Conservation (phyloP, 1,140 invertebrate species). For the Drosophila virilis region DNA sequence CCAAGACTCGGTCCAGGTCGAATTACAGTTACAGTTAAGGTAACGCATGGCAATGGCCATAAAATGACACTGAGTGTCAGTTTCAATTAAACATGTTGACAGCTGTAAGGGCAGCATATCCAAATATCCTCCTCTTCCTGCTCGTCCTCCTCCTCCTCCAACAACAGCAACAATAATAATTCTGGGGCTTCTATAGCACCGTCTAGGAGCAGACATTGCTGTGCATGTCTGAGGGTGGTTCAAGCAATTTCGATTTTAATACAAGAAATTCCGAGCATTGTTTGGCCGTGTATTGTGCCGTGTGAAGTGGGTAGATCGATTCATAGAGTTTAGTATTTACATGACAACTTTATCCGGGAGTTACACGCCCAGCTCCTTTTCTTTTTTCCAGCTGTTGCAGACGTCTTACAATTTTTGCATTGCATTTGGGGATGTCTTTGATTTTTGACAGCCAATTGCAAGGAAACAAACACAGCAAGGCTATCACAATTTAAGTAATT, state of each 20-base stretch:
- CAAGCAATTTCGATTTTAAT: conserved; percentile 76
- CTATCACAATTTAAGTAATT: conserved; percentile 68
- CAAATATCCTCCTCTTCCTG: conserved; percentile 22
- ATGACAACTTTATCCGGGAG: conserved; percentile 69
- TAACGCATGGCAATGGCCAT: conserved; percentile 80
- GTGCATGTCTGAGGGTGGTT: conserved; percentile 36
- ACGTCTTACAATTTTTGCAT: conserved; percentile 29
- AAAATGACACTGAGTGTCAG: conserved; percentile 83
- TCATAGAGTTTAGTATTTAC: conserved; percentile 23
- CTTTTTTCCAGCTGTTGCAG: conserved; percentile 12
- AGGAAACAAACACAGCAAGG: conserved; percentile 35
- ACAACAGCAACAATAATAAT: background rate
- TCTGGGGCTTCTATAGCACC: background rate
- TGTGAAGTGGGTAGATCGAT: background rate
- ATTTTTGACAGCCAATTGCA: conserved; percentile 51
- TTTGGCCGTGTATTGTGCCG: conserved; percentile 54
- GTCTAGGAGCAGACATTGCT: background rate
- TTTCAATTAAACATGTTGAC: conserved; percentile 84
- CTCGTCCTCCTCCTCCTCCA: background rate
- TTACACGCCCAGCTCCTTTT: conserved; percentile 25
- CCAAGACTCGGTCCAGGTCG: conserved; percentile 49
- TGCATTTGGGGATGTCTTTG: conserved; percentile 32
- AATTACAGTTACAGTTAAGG: conserved; percentile 64
- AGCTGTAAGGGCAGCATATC: conserved; percentile 71
- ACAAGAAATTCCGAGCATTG: conserved; percentile 76